These are phyloP conservation scores for Zosterops lateralis DNA, from an alignment of 2,113 vertebrate species.

Conservation along the genomic window DNA sequence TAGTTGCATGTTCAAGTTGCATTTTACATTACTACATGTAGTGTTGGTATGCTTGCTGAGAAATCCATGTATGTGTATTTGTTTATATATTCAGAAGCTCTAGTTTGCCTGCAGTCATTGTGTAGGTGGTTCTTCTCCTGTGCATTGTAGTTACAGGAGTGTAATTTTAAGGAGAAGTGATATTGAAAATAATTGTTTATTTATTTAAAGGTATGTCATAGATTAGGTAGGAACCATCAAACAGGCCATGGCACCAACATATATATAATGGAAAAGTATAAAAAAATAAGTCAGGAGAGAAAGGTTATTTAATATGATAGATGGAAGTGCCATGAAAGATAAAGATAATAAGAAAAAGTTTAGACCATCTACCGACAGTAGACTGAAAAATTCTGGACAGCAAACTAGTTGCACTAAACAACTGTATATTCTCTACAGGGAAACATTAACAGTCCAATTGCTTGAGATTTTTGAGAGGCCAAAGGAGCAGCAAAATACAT, in stretches of 20 bases:
- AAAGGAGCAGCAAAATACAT: conserved; percentile 31
- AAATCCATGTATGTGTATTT: not conserved
- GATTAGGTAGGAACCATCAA: not conserved
- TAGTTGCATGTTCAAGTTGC: not conserved
- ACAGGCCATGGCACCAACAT: not conserved
- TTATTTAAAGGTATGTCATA: not conserved
- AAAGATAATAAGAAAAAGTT: not conserved
- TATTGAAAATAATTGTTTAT: not conserved
- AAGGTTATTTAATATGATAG: not conserved
- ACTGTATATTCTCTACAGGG: not conserved
- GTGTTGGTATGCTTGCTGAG: not conserved
- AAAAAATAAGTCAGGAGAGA: not conserved
- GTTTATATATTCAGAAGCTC: not conserved
- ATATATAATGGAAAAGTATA: not conserved
- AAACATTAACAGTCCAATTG: not conserved
- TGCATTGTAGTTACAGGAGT: not conserved
- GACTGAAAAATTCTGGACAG: not conserved
- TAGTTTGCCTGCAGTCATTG: not conserved
- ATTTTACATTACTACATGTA: not conserved
- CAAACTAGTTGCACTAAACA: not conserved
- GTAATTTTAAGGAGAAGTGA: not conserved
- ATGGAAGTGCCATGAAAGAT: not conserved
- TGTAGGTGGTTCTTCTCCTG: not conserved
- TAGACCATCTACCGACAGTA: not conserved
- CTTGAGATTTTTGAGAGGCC: conserved; percentile 37